Base-by-base conservation (phyloP, 2,113 vertebrate species). In the Notothenia rossii region DNA sequence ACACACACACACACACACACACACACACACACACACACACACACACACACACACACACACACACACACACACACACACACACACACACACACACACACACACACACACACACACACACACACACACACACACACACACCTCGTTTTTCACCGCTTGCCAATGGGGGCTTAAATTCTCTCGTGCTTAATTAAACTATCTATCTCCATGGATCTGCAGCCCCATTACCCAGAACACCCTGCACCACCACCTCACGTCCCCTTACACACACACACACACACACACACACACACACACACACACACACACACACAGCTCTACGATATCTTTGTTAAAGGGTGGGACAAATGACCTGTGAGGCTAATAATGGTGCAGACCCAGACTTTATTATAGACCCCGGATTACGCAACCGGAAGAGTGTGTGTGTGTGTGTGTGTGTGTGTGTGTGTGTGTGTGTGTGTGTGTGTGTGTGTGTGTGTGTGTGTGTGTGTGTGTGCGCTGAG, bases 161-260 rank as follows among this genome's bases (percentile, higher is more conserved):
- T 17, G 75, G 77, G 86, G 82, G 88, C 87, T 86, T 92, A 90
- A 92, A 92, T 93, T 81, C 85, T 90, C 68, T 78, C 58, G 60
- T 67, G 80, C 75, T 85, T 94, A 91, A 93, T 91, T 91, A 92
- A 90, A 86, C 88, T 68, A 89, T 91, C 83, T 85, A 86, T 88
- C 88, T 89, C 79, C 51, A 61, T 69, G 82, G 77, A 77, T 86
- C 77, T 90, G 79, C 43, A 76, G 82, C 79, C 62, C 82, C 88
- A 89, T 92, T 90, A 89, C 82, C 82, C 85, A 83, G 60, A 80
- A 87, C 77, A 72, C 89, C 82, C 69, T 64, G 1, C 82, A n/a
- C 58, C 43, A 46, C 45, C 36, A 50, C 54, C 10, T 36, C 33
- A 36, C 33, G 0, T 7, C 0, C 33, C 33, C 33, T 36, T 36